phyloP scores from a whole-genome alignment of 2,797 vertebrate species.

The Halcyon smyrnensis region DNA sequence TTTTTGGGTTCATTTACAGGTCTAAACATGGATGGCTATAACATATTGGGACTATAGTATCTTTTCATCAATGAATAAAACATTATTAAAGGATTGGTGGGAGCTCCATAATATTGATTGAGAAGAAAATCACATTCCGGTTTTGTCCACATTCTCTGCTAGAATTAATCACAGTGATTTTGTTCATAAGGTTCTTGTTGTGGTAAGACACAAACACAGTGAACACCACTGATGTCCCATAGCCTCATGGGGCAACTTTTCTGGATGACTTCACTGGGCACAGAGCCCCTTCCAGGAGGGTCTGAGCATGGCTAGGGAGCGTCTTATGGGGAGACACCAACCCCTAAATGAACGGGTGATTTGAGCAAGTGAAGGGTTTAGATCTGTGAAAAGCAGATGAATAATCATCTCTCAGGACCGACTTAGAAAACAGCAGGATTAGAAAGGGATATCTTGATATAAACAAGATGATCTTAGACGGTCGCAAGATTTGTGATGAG shows the following conservation, averaged over 20 bases:
- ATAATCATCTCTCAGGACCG: not conserved
- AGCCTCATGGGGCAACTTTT: not conserved
- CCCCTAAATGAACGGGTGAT: accelerated
- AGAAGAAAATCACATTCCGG: slow-evolving; percentile 4
- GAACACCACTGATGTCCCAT: not conserved
- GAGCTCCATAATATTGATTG: not conserved
- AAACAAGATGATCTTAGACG: not conserved
- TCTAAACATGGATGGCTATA: slow-evolving; percentile 1
- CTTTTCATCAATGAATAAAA: slow-evolving; percentile 55
- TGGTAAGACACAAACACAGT: not conserved
- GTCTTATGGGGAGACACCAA: not conserved
- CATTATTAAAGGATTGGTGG: slow-evolving; percentile 13
- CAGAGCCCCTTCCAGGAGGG: not conserved
- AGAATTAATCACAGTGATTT: slow-evolving; percentile 54
- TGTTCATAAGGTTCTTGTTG: slow-evolving; percentile 11
- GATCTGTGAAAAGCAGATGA: not conserved
- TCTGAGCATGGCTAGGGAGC: not conserved
- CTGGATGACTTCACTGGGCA: not conserved
- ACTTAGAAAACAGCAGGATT: not conserved
- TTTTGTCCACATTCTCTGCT: slow-evolving; percentile 29
- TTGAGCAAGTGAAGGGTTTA: not conserved
- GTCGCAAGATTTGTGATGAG: not conserved
- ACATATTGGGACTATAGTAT: not conserved
- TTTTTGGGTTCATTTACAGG: slow-evolving; percentile 48
- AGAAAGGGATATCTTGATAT: not conserved